A percentile compares a stretch with the other conserved stretches of the same genome.
Conservation (phyloP, 2,113 vertebrate genomes). For the Oncorhynchus masou region DNA sequence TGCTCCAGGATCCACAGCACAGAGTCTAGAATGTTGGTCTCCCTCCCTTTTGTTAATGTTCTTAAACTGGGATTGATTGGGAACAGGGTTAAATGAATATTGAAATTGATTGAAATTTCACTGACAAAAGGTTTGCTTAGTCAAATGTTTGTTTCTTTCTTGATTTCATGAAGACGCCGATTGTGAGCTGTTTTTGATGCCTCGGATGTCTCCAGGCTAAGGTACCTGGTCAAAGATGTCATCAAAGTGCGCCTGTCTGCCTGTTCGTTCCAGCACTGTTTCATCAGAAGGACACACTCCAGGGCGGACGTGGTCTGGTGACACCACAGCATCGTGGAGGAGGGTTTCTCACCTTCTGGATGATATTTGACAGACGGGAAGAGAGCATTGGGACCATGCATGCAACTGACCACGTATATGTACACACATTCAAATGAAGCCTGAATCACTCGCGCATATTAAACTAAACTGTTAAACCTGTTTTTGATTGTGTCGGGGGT, state of each 20-base stretch:
- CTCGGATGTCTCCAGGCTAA: background rate
- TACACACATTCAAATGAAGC: background rate
- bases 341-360: slow-evolving; percentile 55
- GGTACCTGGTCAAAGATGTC: slow-evolving; percentile 59
- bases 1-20: slow-evolving; percentile 65
- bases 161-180: background rate
- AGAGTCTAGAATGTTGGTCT: slow-evolving; percentile 66
- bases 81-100: background rate
- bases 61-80: slow-evolving; percentile 46
- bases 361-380: slow-evolving; percentile 42
- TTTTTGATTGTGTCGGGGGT: too few relatives aligned
- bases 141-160: background rate
- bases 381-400: too few relatives aligned
- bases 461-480: too few relatives aligned
- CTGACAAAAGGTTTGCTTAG: background rate
- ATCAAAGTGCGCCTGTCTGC: slow-evolving; percentile 52
- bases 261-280: slow-evolving; percentile 63
- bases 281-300: slow-evolving; percentile 63
- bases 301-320: slow-evolving; percentile 55
- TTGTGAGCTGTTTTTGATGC: background rate
- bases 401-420: background rate
- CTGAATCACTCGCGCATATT: background rate
- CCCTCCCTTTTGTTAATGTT: slow-evolving; percentile 63
- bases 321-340: slow-evolving; percentile 51
- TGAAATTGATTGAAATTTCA: too few relatives aligned